Evolutionary conservation across 1,140 invertebrate genomes (phyloP).

Genomic region (Caenorhabditis remanei): DNA sequence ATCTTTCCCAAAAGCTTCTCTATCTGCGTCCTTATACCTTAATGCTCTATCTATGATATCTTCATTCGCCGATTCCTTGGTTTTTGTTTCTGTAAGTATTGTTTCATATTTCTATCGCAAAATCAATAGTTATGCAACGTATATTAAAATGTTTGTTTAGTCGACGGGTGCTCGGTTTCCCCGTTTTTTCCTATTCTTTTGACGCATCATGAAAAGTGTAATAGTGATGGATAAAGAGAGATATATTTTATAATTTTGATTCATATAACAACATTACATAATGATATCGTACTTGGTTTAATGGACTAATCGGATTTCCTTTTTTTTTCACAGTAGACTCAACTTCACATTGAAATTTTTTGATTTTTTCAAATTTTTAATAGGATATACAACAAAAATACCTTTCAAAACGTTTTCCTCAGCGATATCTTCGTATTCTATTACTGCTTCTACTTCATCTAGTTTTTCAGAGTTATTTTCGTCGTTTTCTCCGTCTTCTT

Average conservation of each 20-base stretch:
- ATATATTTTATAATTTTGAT: too few species aligned
- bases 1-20: not conserved
- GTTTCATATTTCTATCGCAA: not conserved
- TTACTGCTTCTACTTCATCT: not conserved
- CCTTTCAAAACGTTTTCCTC: too few species aligned
- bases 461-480: constrained; percentile 13
- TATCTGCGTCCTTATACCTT: not conserved
- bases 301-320: too few species aligned
- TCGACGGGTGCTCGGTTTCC: constrained; percentile 7
- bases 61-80: not conserved
- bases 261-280: too few species aligned
- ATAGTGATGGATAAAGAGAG: too few species aligned
- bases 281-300: too few species aligned
- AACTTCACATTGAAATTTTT: too few species aligned
- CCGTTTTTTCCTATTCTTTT: not conserved
- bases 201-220: not conserved
- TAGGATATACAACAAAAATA: too few species aligned
- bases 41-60: not conserved
- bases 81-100: not conserved
- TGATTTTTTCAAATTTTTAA: not conserved
- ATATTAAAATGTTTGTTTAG: constrained; percentile 26
- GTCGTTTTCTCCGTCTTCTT: not conserved
- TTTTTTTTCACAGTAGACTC: too few species aligned
- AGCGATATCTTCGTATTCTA: not conserved
- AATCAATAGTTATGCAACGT: constrained; percentile 50